Evolutionary conservation across 2,888 invertebrate genomes (phyloP), one percentile per base, ranked within the genome.

Genomic region (Tortrix viridana): DNA sequence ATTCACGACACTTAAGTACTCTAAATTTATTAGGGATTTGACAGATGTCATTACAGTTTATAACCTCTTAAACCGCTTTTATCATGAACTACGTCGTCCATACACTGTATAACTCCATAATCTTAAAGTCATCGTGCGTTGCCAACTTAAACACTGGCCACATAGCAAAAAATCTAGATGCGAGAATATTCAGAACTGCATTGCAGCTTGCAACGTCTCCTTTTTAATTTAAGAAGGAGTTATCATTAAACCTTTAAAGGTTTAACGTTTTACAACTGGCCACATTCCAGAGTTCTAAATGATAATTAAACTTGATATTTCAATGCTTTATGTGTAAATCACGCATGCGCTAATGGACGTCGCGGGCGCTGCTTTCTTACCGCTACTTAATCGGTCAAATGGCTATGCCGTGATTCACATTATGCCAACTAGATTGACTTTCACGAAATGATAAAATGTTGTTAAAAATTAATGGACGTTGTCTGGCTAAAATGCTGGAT

Each of bases 331-430:
- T 75, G 81, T 75, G 74, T 80, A 78, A 75, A 74, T 73, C 74
- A 71, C 69, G 69, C 67, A 67, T 73, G 67, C 63, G 69, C 70
- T 84, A 80, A 85, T 84, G 79, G 78, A 70, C 73, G 76, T 76
- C 76, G 70, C 77, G 78, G 71, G 61, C 59, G 23, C 14, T 19
- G 52, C 62, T 53, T 66, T 57, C 65, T 72, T 68, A 62, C 44
- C 66, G 60, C 56, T 71, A 69, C 67, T 68, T 69, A 67, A 72
- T 69, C 69, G 62, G 65, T 65, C 64, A 65, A 66, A 69, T 67
- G 66, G 57, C 65, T 60, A 46, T 59, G 63, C 60, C 65, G 64
- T 67, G 66, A 68, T 64, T 71, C 67, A 69, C 56, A 65, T 50
- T 63, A 63, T 61, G 60, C 48, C 65, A 62, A 53, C 55, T 53